Base-by-base conservation (phyloP, 1,140 invertebrate species). In the Euwallacea similis region DNA sequence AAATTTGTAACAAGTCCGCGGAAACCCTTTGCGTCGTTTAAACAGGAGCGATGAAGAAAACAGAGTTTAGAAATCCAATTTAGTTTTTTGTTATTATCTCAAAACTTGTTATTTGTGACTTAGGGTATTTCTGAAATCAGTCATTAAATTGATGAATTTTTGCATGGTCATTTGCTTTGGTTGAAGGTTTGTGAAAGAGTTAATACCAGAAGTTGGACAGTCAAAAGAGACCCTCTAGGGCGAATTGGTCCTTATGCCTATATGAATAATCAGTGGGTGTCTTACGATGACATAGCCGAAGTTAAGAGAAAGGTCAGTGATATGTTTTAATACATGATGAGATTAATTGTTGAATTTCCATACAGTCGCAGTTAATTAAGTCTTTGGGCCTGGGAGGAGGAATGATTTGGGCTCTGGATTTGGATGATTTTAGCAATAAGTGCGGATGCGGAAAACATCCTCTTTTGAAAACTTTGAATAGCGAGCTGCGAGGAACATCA, bases 191-290 rank as follows among this genome's bases (percentile, higher is more conserved):
- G 90, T 76, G 82, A 86, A 55, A 82, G 85, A 72, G 80, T 90
- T 2, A 85, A 86, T 72, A 85, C 82, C 1, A 80, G 83, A 42
- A 85, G 86, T 11, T 94, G 91, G 91, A 85, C 82, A 6, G 86
- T 92, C 6, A 84, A 86, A 6, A 83, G 86, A 73, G 90, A 90
- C 76, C 83, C 85, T 0, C 72, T 85, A 58, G 86, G 87, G 21
- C 79, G 86, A 21, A 88, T 91, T 64, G 93, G 92, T 6, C 90
- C 93, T 1, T 93, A 89, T 79, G 90, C 90, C 0, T 87, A 86
- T 50, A 85, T 82, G 62, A 89, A 88, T 0, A 87, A 88, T 66
- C 92, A 95, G 80, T 95, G 93, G 93, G 89, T 93, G 1, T 89
- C 90, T 0, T 96, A 91, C 78, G 90, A 95, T 75, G 90, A 92